Conservation (phyloP, 2,113 vertebrate species). For the Carassius carassius region DNA sequence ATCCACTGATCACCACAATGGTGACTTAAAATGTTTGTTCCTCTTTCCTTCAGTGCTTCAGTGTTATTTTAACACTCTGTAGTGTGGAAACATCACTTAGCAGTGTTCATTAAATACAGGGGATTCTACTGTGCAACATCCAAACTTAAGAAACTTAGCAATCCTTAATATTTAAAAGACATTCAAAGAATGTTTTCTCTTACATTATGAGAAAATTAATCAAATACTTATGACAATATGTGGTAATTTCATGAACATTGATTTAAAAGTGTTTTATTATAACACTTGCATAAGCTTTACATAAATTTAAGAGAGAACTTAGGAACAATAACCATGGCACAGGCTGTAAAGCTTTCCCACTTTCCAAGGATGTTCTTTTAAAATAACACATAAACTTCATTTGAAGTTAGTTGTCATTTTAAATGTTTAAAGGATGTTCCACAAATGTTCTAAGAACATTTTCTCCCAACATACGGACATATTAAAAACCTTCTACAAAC, state of each 20-base stretch:
- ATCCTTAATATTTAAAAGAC: neutral
- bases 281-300: no score
- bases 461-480: no score
- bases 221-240: neutral
- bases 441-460: neutral
- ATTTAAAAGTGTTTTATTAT: neutral
- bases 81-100: neutral
- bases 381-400: no score
- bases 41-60: no score
- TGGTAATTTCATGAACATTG: neutral
- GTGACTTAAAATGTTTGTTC: no score
- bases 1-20: no score
- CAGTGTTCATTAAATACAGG: neutral
- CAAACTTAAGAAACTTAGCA: neutral
- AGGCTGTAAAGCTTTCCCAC: no score
- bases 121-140: neutral
- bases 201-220: neutral
- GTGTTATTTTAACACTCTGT: no score
- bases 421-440: neutral
- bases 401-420: no score
- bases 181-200: neutral
- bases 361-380: no score
- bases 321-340: neutral
- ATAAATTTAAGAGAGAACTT: no score
- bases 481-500: no score